Percentiles rank a stretch among this genome's conserved stretches.
Conservation (phyloP, 2,888 invertebrate genomes). For the Cryptus armator region DNA sequence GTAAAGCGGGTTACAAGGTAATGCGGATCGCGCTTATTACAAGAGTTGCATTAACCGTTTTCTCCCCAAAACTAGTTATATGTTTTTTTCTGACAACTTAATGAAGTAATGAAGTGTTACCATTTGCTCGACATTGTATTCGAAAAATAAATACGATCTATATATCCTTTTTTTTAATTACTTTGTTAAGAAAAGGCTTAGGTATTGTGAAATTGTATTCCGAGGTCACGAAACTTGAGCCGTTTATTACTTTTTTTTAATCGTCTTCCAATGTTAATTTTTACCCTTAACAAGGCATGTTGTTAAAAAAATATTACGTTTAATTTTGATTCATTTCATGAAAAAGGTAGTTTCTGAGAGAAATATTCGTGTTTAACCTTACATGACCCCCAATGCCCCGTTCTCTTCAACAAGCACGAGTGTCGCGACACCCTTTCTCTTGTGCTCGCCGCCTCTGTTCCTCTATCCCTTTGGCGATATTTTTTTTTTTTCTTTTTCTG, state of each 20-base stretch:
- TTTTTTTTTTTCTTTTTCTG: constrained; percentile 17
- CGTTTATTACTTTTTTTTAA: no score
- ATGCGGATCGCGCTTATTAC: not conserved
- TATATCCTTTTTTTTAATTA: no score
- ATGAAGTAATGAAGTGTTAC: not conserved
- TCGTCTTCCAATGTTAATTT: no score
- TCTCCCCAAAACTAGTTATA: no score
- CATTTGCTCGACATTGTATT: no score
- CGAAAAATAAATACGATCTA: no score
- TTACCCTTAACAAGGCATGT: not conserved
- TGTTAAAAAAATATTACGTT: not conserved
- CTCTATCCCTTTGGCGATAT: constrained; percentile 37
- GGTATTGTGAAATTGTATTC: no score
- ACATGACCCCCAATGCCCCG: not conserved
- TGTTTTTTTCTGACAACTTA: not conserved
- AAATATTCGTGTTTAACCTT: not conserved
- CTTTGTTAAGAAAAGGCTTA: no score
- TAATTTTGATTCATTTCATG: not conserved
- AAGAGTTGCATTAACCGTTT: not conserved
- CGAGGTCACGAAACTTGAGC: no score
- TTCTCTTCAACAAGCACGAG: constrained; percentile 9
- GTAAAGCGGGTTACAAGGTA: not conserved
- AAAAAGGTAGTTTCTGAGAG: not conserved
- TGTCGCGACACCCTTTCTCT: constrained; percentile 46
- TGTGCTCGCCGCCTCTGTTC: constrained; percentile 36